These are phyloP conservation scores for Poeciliopsis gracilis DNA, from an alignment of 2,797 vertebrate genomes.

Conservation along the genomic window DNA sequence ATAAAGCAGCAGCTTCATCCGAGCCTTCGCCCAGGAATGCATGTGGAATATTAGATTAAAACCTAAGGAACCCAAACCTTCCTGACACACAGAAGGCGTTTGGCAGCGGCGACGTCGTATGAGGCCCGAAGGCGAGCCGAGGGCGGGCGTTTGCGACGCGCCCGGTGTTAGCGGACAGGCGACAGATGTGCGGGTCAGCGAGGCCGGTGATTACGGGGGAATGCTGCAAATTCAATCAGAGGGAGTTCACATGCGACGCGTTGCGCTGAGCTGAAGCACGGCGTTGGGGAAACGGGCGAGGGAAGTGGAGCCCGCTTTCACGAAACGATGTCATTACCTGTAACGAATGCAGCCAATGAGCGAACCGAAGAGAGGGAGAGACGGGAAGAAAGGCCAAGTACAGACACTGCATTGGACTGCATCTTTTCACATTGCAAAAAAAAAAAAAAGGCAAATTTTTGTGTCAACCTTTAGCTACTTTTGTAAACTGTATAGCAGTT, in stretches of 20 bases:
- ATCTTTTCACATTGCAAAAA: no score
- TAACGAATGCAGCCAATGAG: conserved; percentile 49
- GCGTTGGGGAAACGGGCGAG: conserved; percentile 14
- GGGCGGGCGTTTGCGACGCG: conserved; percentile 24
- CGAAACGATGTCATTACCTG: conserved; percentile 50
- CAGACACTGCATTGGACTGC: background rate
- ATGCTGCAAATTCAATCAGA: conserved; percentile 3
- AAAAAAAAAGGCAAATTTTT: no score
- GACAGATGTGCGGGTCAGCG: conserved; percentile 6
- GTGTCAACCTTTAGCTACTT: no score
- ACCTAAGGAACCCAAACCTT: background rate
- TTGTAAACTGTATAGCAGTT: no score
- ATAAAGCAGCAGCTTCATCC: background rate
- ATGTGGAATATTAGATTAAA: background rate
- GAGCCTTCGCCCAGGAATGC: background rate
- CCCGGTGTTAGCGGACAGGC: background rate
- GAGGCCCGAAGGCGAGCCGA: background rate
- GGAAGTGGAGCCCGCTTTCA: conserved; percentile 33
- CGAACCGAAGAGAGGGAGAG: background rate
- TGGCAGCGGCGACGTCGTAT: background rate
- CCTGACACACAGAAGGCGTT: background rate
- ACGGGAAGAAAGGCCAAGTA: background rate
- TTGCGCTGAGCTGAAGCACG: background rate
- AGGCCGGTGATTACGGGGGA: background rate
- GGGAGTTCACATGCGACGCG: conserved; percentile 4